Percentiles rank a stretch among this genome's conserved stretches.
These are phyloP conservation scores for Tribolium madens DNA, from an alignment of 1,140 invertebrate genomes.

Conservation along the genomic window DNA sequence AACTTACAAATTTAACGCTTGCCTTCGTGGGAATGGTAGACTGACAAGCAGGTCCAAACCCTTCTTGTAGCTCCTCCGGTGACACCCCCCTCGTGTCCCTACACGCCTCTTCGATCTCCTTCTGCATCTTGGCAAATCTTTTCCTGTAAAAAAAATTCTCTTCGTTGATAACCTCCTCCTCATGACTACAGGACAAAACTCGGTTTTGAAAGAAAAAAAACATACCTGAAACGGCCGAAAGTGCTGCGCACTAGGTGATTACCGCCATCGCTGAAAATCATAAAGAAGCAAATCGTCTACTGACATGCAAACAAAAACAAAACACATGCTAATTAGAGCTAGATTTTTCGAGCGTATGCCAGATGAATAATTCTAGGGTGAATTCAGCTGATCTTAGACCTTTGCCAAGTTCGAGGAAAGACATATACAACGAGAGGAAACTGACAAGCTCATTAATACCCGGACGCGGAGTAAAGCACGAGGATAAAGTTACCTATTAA, in stretches of 20 bases:
- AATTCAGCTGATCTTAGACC: conserved; percentile 5
- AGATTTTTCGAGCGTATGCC: conserved; percentile 11
- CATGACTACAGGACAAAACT: too few species aligned
- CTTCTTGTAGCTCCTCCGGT: conserved; percentile 70
- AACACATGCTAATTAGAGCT: conserved; percentile 35
- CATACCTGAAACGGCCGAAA: conserved; percentile 81
- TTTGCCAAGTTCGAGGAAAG: background rate
- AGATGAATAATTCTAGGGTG: background rate
- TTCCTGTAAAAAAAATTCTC: conserved; percentile 74
- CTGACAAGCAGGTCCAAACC: conserved; percentile 63
- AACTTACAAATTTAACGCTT: conserved; percentile 81
- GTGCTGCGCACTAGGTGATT: conserved; percentile 72
- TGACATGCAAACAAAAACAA: conserved; percentile 33
- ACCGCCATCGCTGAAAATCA: conserved; percentile 78
- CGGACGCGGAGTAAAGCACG: background rate
- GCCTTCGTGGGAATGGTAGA: conserved; percentile 79
- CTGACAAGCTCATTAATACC: conserved; percentile 31
- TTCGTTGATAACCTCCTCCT: background rate
- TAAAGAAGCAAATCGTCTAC: conserved; percentile 51
- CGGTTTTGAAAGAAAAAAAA: conserved; percentile 53
- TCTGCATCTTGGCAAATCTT: conserved; percentile 86
- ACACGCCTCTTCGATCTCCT: conserved; percentile 93
- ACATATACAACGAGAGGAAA: conserved; percentile 13
- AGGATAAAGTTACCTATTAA: conserved; percentile 29
- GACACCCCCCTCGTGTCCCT: conserved; percentile 72